Percentiles rank a stretch among this genome's conserved stretches.
phyloP scores from a whole-genome alignment of 2,113 vertebrate species.

The Natator depressus region DNA sequence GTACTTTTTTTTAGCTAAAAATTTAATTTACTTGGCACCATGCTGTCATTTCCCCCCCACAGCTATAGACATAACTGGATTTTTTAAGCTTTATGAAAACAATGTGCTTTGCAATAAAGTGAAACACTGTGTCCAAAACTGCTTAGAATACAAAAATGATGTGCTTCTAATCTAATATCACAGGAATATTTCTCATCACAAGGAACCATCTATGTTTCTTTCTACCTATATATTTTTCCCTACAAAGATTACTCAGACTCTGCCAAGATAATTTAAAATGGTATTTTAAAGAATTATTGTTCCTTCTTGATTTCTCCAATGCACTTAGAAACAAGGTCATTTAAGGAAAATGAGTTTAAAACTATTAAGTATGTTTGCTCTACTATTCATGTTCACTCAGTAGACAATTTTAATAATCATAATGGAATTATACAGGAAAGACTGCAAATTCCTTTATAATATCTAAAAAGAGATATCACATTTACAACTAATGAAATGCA shows the following conservation, averaged over 20 bases:
- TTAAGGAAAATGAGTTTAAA: slow-evolving; percentile 16
- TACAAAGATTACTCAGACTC: neutral
- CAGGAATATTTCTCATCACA: neutral
- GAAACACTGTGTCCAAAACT: slow-evolving; percentile 62
- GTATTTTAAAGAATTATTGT: slow-evolving; percentile 27
- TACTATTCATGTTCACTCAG: neutral
- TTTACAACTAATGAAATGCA: neutral
- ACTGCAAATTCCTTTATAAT: neutral
- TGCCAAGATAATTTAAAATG: slow-evolving; percentile 2
- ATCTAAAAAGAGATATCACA: neutral
- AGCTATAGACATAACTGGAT: slow-evolving; percentile 70
- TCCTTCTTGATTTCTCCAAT: neutral
- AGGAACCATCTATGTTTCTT: neutral
- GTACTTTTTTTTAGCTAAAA: slow-evolving; percentile 60
- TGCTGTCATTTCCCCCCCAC: slow-evolving; percentile 53
- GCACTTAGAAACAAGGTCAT: neutral
- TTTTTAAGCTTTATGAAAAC: slow-evolving; percentile 66
- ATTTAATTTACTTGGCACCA: slow-evolving; percentile 61
- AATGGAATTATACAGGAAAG: neutral
- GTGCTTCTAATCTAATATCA: slow-evolving; percentile 3
- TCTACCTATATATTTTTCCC: neutral
- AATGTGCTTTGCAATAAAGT: slow-evolving; percentile 66
- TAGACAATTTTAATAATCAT: neutral
- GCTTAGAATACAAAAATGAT: slow-evolving; percentile 62
- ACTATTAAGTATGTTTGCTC: neutral